phyloP scores from a whole-genome alignment of 2,797 vertebrate genomes.

The Pampus argenteus region DNA sequence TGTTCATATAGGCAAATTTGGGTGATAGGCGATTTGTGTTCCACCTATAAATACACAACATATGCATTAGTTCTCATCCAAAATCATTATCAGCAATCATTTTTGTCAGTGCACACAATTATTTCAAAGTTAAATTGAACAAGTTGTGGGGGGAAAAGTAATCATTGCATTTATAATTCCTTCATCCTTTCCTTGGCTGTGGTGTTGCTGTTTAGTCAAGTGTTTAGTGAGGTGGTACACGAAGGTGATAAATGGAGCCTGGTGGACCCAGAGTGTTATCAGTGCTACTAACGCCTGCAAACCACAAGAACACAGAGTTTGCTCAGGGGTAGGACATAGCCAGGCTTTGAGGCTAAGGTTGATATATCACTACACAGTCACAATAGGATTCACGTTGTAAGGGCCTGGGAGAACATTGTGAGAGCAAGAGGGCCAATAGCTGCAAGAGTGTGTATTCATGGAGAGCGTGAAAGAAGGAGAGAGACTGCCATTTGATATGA shows the following conservation, averaged over 20 bases:
- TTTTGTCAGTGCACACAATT: background rate
- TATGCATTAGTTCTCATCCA: too few species aligned
- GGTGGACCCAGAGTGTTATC: constrained; percentile 57
- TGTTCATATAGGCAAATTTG: too few species aligned
- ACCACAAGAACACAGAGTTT: constrained; percentile 42
- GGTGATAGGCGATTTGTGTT: too few species aligned
- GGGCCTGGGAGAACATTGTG: constrained; percentile 6
- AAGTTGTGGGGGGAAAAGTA: background rate
- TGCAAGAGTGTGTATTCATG: constrained; percentile 34
- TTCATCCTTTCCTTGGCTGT: background rate
- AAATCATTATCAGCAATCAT: background rate
- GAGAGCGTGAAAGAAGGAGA: background rate
- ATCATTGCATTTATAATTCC: background rate
- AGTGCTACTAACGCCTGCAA: constrained; percentile 42
- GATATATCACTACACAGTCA: constrained; percentile 53
- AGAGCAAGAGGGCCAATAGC: constrained; percentile 28
- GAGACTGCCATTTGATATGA: constrained; percentile 42
- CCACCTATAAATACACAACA: too few species aligned
- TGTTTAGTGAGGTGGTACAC: constrained; percentile 21
- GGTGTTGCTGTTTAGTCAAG: constrained; percentile 4
- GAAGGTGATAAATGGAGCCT: constrained; percentile 55
- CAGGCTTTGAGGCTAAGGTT: constrained; percentile 40
- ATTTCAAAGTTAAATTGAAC: background rate
- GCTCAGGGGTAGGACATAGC: constrained; percentile 45
- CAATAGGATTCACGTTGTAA: constrained; percentile 48